These are phyloP conservation scores for Eira barbara DNA, from an alignment of 2,113 vertebrate species.

Conservation along the genomic window DNA sequence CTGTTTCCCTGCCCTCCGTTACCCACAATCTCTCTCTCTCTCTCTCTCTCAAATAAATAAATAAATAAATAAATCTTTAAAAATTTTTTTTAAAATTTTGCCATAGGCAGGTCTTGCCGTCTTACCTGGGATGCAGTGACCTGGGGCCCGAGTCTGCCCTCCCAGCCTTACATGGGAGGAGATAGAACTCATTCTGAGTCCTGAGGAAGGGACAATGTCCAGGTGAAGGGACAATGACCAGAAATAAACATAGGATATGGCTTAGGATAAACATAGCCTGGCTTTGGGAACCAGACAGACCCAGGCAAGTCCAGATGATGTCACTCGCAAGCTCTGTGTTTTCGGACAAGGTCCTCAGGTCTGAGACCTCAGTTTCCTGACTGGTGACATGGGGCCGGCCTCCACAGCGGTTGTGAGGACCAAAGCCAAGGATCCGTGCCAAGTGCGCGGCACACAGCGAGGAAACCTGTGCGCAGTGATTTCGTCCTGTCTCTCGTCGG, in stretches of 20 bases:
- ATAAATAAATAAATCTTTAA: not conserved
- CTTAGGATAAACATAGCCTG: too few species aligned
- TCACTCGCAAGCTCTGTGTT: not conserved
- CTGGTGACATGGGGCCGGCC: not conserved
- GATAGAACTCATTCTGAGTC: not conserved
- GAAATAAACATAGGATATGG: not conserved
- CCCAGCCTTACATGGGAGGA: not conserved
- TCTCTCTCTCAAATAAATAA: not conserved
- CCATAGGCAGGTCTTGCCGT: not conserved
- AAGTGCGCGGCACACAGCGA: not conserved
- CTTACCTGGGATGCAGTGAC: not conserved
- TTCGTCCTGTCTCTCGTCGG: fast-evolving
- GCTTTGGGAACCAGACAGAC: not conserved
- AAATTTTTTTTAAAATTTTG: not conserved
- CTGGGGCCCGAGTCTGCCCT: not conserved
- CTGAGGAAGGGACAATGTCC: not conserved
- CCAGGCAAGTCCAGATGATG: not conserved
- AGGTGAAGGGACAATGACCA: not conserved
- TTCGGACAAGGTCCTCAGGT: not conserved
- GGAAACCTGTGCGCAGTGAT: not conserved
- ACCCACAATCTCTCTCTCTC: not conserved
- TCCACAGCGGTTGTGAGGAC: not conserved
- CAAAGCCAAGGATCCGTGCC: fast-evolving
- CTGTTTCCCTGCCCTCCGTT: not conserved
- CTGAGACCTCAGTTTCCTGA: not conserved